Conservation (phyloP, 1,140 invertebrate species). For the Neuroterus valhalla region DNA sequence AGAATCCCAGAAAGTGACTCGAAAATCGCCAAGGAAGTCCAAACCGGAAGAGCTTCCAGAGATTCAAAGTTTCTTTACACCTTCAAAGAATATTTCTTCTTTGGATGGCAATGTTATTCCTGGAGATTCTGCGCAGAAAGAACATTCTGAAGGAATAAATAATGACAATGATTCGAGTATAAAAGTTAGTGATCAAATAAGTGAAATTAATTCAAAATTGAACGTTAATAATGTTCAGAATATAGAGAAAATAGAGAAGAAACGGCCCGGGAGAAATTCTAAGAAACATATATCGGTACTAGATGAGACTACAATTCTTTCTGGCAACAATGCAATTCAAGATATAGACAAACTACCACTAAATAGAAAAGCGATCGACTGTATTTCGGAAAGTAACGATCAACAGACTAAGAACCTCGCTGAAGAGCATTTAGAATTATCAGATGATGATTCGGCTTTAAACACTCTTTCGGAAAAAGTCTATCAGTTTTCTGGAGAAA, state of each 20-base stretch:
- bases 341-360: neutral
- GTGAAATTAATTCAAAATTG: neutral
- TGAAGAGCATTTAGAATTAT: slow-evolving; percentile 43
- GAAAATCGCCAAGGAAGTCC: neutral
- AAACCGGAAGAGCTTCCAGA: neutral
- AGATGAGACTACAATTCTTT: neutral
- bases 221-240: slow-evolving; percentile 2
- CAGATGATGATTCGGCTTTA: slow-evolving; percentile 2
- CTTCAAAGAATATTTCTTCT: slow-evolving; percentile 31
- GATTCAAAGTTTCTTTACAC: too few relatives aligned
- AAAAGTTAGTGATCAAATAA: neutral
- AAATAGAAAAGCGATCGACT: too few relatives aligned
- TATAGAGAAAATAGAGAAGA: slow-evolving; percentile 33
- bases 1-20: slow-evolving; percentile 24
- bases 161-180: neutral
- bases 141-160: neutral
- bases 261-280: neutral
- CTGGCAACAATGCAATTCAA: neutral
- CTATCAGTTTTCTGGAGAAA: slow-evolving; percentile 16
- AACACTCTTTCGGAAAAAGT: neutral
- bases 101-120: slow-evolving; percentile 43
- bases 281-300: slow-evolving; percentile 32
- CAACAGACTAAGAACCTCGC: slow-evolving; percentile 44
- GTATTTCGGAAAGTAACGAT: slow-evolving; percentile 45
- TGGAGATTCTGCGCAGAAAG: neutral